These are phyloP conservation scores for Dinoponera quadriceps DNA, from an alignment of 1,140 invertebrate species.

Conservation along the genomic window DNA sequence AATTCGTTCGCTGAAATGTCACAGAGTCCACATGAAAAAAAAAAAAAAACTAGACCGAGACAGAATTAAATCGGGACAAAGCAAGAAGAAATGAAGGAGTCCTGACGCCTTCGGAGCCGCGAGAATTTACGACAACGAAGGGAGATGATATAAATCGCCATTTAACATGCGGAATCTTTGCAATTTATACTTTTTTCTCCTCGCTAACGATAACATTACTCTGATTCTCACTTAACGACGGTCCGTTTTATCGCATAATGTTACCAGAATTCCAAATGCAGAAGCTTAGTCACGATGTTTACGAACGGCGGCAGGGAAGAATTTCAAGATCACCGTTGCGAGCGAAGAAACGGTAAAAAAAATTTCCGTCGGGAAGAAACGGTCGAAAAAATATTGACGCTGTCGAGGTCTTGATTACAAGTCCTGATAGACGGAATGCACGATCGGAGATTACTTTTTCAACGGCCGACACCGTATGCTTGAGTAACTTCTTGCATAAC, in stretches of 20 bases:
- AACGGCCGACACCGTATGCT: background rate
- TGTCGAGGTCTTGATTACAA: background rate
- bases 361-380: too few species aligned
- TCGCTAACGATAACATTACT: background rate
- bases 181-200: constrained; percentile 11
- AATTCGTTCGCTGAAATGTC: background rate
- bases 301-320: background rate
- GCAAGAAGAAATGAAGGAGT: background rate
- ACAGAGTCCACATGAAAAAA: background rate
- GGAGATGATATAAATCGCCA: constrained; percentile 6
- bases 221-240: background rate
- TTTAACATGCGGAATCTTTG: background rate
- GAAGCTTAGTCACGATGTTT: constrained; percentile 41
- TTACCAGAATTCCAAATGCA: constrained; percentile 34
- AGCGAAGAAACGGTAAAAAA: background rate
- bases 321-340: background rate
- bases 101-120: background rate
- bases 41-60: background rate
- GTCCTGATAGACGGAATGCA: background rate
- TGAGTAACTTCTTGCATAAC: constrained; percentile 64
- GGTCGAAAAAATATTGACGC: too few species aligned
- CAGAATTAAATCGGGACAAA: background rate
- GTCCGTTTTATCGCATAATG: constrained; percentile 36
- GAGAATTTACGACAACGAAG: background rate
- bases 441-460: constrained; percentile 43